These are phyloP conservation scores for Callopanchax toddi DNA, from an alignment of 2,113 vertebrate genomes.

Conservation along the genomic window DNA sequence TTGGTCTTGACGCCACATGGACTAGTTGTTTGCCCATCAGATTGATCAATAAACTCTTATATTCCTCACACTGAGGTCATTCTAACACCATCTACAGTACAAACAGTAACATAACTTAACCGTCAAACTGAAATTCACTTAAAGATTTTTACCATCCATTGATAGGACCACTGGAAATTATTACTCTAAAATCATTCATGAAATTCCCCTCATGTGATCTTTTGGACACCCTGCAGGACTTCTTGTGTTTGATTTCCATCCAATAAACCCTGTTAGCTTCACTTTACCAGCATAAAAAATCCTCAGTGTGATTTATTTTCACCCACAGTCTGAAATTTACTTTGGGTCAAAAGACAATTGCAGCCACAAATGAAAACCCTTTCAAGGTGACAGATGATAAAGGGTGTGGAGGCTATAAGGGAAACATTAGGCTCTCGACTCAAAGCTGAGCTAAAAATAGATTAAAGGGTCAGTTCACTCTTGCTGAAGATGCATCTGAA, in stretches of 20 bases:
- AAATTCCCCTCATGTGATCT: not conserved
- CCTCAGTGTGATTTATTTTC: constrained; percentile 7
- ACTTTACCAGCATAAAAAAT: not conserved
- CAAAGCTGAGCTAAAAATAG: constrained; percentile 2
- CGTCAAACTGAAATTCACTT: too few relatives aligned
- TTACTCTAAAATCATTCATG: not conserved
- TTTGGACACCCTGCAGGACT: not conserved
- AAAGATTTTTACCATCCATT: too few relatives aligned
- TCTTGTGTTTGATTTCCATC: constrained; percentile 6
- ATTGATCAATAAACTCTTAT: too few relatives aligned
- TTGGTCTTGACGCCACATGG: too few relatives aligned
- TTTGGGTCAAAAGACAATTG: constrained; percentile 22
- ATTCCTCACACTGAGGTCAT: too few relatives aligned
- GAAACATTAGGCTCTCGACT: not conserved
- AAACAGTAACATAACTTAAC: too few relatives aligned
- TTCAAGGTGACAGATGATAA: constrained; percentile 19
- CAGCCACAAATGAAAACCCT: constrained; percentile 2
- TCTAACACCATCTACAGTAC: too few relatives aligned
- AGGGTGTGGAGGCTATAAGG: not conserved
- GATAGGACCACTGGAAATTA: not conserved
- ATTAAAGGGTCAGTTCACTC: constrained; percentile 6
- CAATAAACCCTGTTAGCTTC: constrained; percentile 7
- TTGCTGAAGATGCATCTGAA: not conserved
- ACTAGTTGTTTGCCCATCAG: too few relatives aligned
- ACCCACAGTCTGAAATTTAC: constrained; percentile 18